Evolutionary conservation across 2,113 vertebrate species (phyloP), one percentile per base, ranked within the genome.

Genomic region (Ramphastos sulfuratus): DNA sequence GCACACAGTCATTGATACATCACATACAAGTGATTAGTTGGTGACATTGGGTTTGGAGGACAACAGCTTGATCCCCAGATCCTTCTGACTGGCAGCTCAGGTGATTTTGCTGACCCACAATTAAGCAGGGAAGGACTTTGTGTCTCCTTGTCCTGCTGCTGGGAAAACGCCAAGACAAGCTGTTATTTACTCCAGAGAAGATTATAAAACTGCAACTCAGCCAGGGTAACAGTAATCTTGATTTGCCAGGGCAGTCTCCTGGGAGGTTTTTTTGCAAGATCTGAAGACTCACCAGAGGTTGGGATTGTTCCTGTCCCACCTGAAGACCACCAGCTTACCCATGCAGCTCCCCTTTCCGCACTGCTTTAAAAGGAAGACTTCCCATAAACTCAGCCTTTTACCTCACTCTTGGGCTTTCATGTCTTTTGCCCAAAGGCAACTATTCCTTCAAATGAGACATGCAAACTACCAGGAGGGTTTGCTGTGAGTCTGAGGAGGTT

Each of bases 121-220:
- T 15, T 59, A 56, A 42, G 16, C 56, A 77, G 61, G 58, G 42
- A 88, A 75, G 50, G 58, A 90, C 37, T 60, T 81, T 73, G 69
- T 48, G 48, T 85, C 74, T 84, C 63, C 89, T 91, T 65, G 46
- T 71, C 81, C 91, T 74, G 84, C 82, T 93, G 28, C 73, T 87
- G 82, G 75, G 72, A 94, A 75, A 42, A 25, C 1, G 14, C 75
- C 87, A 85, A 80, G 82, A 87, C 25, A 86, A 85, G 69, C 58
- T 94, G 82, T 78, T 92, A 89, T 89, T 95, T 94, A 94, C 82
- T 92, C 76, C 74, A 79, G 81, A 85, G 67, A 85, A 91, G 79
- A 95, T 91, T 75, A 89, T 78, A 90, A 93, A 91, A 84, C 70
- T 89, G 55, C 71, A 58, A 31, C 70, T 69, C 73, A 92, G 10